Base-by-base conservation (phyloP, 1,140 invertebrate species). In the Polyergus mexicanus region DNA sequence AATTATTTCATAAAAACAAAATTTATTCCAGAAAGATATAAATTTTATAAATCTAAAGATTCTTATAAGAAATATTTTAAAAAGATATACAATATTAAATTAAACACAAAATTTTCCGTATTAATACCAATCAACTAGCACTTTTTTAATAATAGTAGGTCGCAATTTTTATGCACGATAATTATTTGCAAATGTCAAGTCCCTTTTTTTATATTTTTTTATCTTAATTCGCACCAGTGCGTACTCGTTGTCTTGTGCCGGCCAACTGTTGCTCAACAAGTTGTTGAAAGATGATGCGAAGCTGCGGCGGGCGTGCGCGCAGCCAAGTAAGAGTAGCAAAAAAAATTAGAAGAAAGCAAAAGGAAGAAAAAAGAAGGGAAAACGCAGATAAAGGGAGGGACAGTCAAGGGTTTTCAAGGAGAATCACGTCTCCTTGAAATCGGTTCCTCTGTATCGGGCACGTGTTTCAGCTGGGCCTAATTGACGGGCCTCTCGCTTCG, bases 391-490 rank as follows among this genome's bases (percentile, higher is more conserved):
- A 22, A 13, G 63, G 28, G 47, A 54, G n/a, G 22, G 11, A 58
- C 44, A 47, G 80, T 16, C 66, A 32, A 88, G 19, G 66, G 51
- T 72, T 83, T 81, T 47, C 68, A 74, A 83, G 78, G 78, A 60
- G 78, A 83, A 83, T 83, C 78, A 83, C 78, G 78, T 83, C 78
- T 81, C 81, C 83, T 86, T 76, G 74, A 86, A 88, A 84, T 88
- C 84, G 66, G 65, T 76, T 84, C 74, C 83, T 89, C 75, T 83
- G 86, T 76, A 89, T 60, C 72, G 84, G 90, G 92, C 91, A 91
- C 91, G 92, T 92, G 92, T 92, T 92, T 89, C 86, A 86, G 88
- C 80, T 84, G 74, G 69, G 90, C 87, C 92, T 92, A 92, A 93
- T 92, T 91, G 89, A 68, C 25, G 47, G 87, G 86, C 83, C 80